A percentile compares a stretch with the other conserved stretches of the same genome.
phyloP scores from a whole-genome alignment of 92 coral and sea anemone species.

The Parazoanthus atlanticus region DNA sequence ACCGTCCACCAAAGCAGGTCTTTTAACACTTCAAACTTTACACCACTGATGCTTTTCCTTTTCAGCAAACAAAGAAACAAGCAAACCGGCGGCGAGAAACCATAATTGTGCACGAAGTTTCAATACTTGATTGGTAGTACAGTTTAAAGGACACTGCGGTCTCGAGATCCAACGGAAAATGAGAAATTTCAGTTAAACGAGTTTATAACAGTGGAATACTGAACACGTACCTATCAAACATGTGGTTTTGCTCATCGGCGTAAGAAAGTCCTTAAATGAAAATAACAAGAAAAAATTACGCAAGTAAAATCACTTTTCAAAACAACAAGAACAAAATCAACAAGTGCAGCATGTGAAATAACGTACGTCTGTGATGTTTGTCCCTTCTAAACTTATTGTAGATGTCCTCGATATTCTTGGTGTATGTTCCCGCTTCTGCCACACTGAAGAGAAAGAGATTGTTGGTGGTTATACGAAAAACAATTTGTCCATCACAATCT shows the following conservation, averaged over 20 bases:
- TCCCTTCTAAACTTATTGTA: conserved; percentile 67
- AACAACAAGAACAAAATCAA: too few species aligned
- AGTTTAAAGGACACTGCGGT: background rate
- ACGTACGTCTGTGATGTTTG: conserved; percentile 75
- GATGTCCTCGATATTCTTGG: conserved; percentile 72
- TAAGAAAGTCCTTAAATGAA: conserved; percentile 55
- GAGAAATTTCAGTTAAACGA: background rate
- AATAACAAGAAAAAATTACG: background rate
- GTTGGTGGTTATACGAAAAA: too few species aligned
- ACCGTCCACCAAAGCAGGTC: too few species aligned
- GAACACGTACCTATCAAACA: conserved; percentile 68
- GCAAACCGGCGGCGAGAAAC: background rate
- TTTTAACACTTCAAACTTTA: background rate
- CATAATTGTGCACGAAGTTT: background rate
- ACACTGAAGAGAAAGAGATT: conserved; percentile 46
- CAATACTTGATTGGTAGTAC: too few species aligned
- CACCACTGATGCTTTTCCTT: background rate
- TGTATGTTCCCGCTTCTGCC: conserved; percentile 65
- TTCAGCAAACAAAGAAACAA: background rate
- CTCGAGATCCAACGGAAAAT: background rate
- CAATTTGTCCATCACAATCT: too few species aligned
- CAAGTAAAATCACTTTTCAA: too few species aligned
- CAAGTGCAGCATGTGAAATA: background rate
- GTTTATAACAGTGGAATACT: background rate
- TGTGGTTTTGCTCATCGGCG: conserved; percentile 76